These are phyloP conservation scores for Papio anubis DNA, from an alignment of 2,113 vertebrate genomes.

Conservation along the genomic window DNA sequence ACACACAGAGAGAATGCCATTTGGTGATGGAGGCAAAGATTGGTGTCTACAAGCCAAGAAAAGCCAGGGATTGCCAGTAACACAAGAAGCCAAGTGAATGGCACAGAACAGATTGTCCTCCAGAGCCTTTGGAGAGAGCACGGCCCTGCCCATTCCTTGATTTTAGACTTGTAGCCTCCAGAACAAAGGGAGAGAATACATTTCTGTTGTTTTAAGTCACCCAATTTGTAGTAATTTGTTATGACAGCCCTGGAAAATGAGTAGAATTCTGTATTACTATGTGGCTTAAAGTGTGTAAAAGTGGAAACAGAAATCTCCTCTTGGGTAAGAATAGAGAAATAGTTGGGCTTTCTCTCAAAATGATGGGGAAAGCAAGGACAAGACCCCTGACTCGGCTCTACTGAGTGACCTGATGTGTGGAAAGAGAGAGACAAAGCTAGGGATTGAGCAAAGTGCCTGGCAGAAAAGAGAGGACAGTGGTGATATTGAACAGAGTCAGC, in stretches of 20 bases:
- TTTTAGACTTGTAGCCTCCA: background rate
- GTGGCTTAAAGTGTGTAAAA: background rate
- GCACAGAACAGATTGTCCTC: background rate
- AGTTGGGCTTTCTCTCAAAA: background rate
- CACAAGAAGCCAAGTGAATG: background rate
- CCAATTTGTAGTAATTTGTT: background rate
- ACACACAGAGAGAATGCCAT: accelerated
- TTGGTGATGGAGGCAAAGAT: background rate
- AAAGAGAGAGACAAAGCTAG: background rate
- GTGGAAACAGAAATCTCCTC: background rate
- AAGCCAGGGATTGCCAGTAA: background rate
- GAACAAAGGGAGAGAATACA: background rate
- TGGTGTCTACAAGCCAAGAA: background rate
- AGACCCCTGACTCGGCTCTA: background rate
- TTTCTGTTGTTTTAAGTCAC: background rate
- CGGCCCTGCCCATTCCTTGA: background rate
- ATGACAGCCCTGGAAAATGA: background rate
- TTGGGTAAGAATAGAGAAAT: background rate
- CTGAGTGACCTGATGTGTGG: background rate
- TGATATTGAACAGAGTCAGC: background rate
- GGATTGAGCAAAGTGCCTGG: background rate
- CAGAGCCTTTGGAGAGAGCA: no score
- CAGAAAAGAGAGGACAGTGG: no score
- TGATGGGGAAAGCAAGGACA: no score
- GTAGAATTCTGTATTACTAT: no score